Conservation (phyloP, 2,113 vertebrate species). For the Callocephalon fimbriatum region DNA sequence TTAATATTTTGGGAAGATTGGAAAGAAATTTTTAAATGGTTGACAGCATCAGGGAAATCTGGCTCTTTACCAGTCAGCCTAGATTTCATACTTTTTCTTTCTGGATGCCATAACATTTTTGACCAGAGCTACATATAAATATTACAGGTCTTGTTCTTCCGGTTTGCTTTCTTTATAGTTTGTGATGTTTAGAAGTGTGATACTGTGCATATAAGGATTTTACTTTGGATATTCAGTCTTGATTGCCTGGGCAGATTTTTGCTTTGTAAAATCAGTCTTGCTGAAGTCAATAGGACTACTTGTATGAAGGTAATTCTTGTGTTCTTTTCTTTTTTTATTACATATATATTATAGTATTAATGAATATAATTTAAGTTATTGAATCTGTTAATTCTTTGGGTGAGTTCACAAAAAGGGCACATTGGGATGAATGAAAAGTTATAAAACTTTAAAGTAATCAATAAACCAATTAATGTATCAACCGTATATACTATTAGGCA, state of each 20-base stretch:
- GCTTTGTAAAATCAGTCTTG: not conserved
- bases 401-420: slow-evolving; percentile 67
- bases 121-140: not conserved
- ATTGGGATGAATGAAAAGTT: slow-evolving; percentile 52
- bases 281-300: not conserved
- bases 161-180: not conserved
- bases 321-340: not conserved
- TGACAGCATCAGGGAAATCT: not conserved
- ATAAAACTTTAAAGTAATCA: slow-evolving; percentile 70
- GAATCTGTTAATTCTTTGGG: slow-evolving; percentile 38
- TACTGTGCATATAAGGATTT: not conserved
- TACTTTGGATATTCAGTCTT: not conserved
- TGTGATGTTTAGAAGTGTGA: not conserved
- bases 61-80: not conserved
- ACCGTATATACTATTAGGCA: slow-evolving; percentile 27
- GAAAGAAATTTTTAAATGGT: not conserved
- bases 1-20: not conserved
- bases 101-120: not conserved
- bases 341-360: not conserved
- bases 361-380: slow-evolving; percentile 56
- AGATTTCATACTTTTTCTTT: not conserved
- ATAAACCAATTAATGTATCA: slow-evolving; percentile 73
- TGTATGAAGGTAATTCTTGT: not conserved
- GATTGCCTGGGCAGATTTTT: not conserved
- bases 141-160: not conserved